Evolutionary conservation across 2,113 vertebrate species (phyloP).

Genomic region (Malurus cyaneus): DNA sequence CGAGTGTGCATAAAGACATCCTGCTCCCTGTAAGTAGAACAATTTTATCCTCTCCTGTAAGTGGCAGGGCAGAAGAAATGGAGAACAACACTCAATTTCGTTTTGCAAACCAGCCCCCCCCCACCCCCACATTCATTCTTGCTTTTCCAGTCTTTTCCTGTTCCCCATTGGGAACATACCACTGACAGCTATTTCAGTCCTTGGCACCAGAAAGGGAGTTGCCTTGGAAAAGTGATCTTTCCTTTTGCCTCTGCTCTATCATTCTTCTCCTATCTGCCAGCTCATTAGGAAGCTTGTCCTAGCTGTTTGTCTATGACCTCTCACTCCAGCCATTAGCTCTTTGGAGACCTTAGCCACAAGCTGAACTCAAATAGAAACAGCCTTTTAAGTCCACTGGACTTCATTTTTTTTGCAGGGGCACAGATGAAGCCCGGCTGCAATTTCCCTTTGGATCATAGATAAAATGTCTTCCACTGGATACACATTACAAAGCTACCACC

Average conservation of each 20-base stretch:
- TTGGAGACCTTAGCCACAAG: neutral
- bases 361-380: neutral
- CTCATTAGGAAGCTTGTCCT: slow-evolving; percentile 10
- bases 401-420: neutral
- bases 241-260: neutral
- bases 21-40: neutral
- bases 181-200: slow-evolving; percentile 11
- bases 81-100: neutral
- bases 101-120: neutral
- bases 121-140: neutral
- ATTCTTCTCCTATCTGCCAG: neutral
- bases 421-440: neutral
- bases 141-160: slow-evolving; percentile 11
- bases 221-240: neutral
- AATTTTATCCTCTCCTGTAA: neutral
- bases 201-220: slow-evolving; percentile 1
- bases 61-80: neutral
- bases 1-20: neutral
- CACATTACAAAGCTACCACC: neutral
- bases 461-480: neutral
- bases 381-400: neutral
- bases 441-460: neutral
- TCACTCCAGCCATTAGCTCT: neutral
- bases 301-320: neutral
- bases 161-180: neutral